Evolutionary conservation across 2,113 vertebrate genomes (phyloP), one percentile per base, ranked within the genome.

Genomic region (Myrmecophaga tridactyla): DNA sequence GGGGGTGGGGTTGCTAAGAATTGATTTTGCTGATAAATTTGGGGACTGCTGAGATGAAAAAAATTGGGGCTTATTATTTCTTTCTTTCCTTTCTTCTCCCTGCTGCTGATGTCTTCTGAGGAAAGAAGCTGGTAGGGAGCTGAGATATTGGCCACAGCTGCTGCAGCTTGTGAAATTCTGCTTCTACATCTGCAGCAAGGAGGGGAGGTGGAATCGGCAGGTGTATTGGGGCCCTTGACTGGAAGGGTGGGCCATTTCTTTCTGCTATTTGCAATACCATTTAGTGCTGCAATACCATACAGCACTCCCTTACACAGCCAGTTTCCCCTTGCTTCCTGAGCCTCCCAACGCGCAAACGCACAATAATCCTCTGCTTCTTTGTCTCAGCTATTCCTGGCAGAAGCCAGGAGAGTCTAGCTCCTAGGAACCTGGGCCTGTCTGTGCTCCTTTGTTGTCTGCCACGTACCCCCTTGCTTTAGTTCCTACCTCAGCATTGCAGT

Each of bases 21-120:
- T 48, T 75, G 70, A 41, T 75, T 62, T 90, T 86, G 75, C 88
- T 90, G 90, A 70, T 78, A 41, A 92, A 86, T 94, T 87, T 69
- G 88, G 95, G 58, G 72, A 43, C 80, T 94, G 85, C 85, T 34
- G 60, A 77, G 67, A 97, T 69, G 88, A 69, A 78, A 89, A n/a
- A 91, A 39, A 53, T 70, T 92, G 76, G 65, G 88, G 78, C 29
- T 93, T 85, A 86, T 94, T 53, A 48, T 11, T 36, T 70, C n/a
- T 29, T 65, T 43, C 67, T 69, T 48, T 78, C 67, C 48, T 23
- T 15, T 23, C 43, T 43, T 41, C 25, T 72, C 41, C n/a, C 80
- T 60, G 7, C 70, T 48, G 39, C 82, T 60, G 51, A 65, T 67
- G 41, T 78, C 85, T 92, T 60, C 75, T 91, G 94, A 70, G 94